Conservation (phyloP, 2,113 vertebrate species). For the Sisor rabdophorus region DNA sequence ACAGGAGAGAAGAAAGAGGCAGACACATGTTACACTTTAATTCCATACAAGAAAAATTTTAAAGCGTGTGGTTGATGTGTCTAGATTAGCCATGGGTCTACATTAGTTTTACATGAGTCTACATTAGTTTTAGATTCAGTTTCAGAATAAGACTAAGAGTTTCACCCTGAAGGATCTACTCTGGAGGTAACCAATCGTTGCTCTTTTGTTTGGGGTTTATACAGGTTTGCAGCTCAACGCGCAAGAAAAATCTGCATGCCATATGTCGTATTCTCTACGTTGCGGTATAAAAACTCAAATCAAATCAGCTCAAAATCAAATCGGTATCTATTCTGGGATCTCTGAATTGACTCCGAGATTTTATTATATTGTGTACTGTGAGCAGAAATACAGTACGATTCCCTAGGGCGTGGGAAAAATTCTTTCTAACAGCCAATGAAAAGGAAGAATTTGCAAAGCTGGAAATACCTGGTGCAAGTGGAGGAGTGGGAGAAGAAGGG, state of each 20-base stretch:
- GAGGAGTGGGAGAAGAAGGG: slow-evolving; percentile 90
- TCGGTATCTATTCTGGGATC: too few species aligned
- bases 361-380: background rate
- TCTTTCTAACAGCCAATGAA: too few species aligned
- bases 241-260: background rate
- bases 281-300: background rate
- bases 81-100: slow-evolving; percentile 21
- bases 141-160: background rate
- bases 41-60: slow-evolving; percentile 42
- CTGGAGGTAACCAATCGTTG: background rate
- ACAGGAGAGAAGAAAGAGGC: slow-evolving; percentile 67
- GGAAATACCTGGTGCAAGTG: slow-evolving; percentile 81
- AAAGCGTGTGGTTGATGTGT: slow-evolving; percentile 19
- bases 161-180: background rate
- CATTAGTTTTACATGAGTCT: slow-evolving; percentile 4
- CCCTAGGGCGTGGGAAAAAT: too few species aligned
- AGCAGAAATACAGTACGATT: too few species aligned
- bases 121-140: background rate
- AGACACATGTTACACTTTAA: slow-evolving; percentile 62
- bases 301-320: background rate
- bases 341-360: too few species aligned
- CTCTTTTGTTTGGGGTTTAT: background rate
- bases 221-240: background rate
- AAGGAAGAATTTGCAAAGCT: background rate
- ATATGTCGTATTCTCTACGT: background rate